Conservation (phyloP, 2,888 invertebrate genomes). For the Drosophila limbata region DNA sequence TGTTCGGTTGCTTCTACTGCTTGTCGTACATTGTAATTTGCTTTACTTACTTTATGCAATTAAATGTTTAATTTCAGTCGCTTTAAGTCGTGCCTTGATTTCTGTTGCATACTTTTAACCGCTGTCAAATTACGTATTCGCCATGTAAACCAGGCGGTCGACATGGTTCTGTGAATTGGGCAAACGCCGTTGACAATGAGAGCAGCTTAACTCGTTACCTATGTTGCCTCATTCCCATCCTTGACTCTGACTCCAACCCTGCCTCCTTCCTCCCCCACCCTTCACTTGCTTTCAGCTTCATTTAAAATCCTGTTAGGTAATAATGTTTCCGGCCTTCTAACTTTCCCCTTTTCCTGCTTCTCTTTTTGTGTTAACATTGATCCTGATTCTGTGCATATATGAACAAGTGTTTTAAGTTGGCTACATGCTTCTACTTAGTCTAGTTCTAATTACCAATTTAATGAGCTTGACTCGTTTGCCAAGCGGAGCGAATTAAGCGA, state of each 20-base stretch:
- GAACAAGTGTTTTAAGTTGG: slow-evolving; percentile 3
- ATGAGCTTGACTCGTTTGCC: slow-evolving; percentile 20
- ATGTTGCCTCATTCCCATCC: background rate
- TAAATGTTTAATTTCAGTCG: slow-evolving; percentile 66
- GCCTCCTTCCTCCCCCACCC: background rate
- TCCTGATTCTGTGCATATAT: slow-evolving; percentile 1
- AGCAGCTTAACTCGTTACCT: background rate
- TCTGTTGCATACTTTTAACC: slow-evolving; percentile 36
- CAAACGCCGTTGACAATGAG: slow-evolving; percentile 61
- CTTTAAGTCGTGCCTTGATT: slow-evolving; percentile 45
- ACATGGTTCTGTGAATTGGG: slow-evolving; percentile 60
- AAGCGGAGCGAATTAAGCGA: background rate
- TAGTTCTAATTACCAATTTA: slow-evolving; percentile 33
- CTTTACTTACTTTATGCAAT: slow-evolving; percentile 62
- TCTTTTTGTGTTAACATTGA: background rate
- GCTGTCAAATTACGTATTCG: slow-evolving; percentile 44
- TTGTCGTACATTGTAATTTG: slow-evolving; percentile 39
- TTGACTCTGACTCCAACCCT: background rate
- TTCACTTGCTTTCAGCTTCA: slow-evolving; percentile 43
- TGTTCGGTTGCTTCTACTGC: slow-evolving; percentile 34
- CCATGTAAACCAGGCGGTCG: slow-evolving; percentile 40
- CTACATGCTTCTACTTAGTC: slow-evolving; percentile 12
- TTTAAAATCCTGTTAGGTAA: slow-evolving; percentile 65
- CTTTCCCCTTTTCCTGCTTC: background rate
- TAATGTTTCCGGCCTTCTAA: slow-evolving; percentile 30